Evolutionary conservation across 2,888 invertebrate species (phyloP).

Genomic region (Sinotaia quadrata): DNA sequence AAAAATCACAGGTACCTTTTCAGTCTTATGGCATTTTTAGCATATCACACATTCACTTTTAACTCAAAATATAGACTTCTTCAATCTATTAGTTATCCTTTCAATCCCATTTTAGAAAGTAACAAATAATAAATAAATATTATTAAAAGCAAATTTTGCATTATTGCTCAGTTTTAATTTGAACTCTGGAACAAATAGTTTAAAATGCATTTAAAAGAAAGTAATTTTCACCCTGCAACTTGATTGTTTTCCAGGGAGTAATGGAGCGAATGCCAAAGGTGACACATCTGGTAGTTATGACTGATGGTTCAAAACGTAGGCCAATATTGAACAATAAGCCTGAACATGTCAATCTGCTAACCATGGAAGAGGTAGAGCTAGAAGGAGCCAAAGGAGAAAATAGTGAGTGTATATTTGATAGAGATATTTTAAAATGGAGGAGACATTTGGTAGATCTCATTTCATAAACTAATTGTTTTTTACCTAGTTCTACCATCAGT

Average conservation of each 20-base stretch:
- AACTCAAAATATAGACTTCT: too few species aligned
- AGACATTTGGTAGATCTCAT: neutral
- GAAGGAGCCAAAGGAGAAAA: slow-evolving; percentile 73
- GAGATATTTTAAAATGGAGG: neutral
- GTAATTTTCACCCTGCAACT: too few species aligned
- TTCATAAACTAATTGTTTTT: neutral
- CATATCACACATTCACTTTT: too few species aligned
- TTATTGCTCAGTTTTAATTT: too few species aligned
- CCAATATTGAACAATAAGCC: slow-evolving; percentile 77
- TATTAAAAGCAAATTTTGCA: too few species aligned
- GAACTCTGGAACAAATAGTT: too few species aligned
- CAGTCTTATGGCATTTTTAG: too few species aligned
- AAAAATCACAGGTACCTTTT: too few species aligned
- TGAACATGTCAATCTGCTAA: slow-evolving; percentile 81
- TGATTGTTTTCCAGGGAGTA: slow-evolving; percentile 48
- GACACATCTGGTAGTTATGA: slow-evolving; percentile 75
- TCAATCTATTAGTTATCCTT: too few species aligned
- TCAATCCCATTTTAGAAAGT: too few species aligned
- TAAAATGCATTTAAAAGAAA: too few species aligned
- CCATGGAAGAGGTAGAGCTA: slow-evolving; percentile 82
- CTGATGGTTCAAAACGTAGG: neutral
- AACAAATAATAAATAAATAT: too few species aligned
- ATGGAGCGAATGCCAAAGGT: slow-evolving; percentile 80
- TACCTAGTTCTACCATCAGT: neutral
- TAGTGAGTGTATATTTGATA: slow-evolving; percentile 44